These are phyloP conservation scores for Trypoxylus dichotomus DNA, from an alignment of 1,140 invertebrate genomes.

Conservation along the genomic window DNA sequence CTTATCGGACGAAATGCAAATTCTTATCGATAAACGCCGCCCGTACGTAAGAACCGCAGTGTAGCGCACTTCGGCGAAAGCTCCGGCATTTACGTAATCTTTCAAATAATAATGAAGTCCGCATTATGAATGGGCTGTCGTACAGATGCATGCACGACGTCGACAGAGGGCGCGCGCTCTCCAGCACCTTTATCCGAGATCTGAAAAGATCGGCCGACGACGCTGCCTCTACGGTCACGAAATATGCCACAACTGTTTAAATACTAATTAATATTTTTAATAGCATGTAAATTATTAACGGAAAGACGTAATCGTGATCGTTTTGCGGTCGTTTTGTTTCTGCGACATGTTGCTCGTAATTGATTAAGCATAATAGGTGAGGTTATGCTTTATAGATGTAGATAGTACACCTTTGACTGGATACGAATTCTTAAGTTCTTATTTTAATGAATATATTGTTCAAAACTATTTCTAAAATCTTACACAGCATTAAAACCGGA, in stretches of 20 bases:
- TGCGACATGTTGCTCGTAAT: not conserved
- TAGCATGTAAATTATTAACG: conserved; percentile 33
- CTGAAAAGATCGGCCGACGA: not conserved
- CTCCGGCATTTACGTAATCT: conserved; percentile 40
- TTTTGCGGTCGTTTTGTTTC: not conserved
- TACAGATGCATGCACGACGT: conserved; percentile 35
- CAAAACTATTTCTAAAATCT: no score
- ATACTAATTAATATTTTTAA: conserved; percentile 42
- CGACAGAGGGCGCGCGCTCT: not conserved
- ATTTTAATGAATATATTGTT: no score
- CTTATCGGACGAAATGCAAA: conserved; percentile 22
- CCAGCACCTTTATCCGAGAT: not conserved
- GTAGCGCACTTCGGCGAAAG: not conserved
- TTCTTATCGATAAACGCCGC: not conserved
- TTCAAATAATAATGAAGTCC: conserved; percentile 48
- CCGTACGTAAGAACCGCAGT: not conserved
- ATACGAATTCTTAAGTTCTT: no score
- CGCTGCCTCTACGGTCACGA: conserved; percentile 41
- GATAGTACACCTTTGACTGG: no score
- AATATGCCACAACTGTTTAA: conserved; percentile 42
- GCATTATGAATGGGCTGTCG: conserved; percentile 49
- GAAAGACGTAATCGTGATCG: conserved; percentile 10
- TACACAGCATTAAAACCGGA: no score
- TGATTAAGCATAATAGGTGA: not conserved
- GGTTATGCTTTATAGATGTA: not conserved